Evolutionary conservation across 1,140 invertebrate genomes (phyloP), one percentile per base, ranked within the genome.

Genomic region (Palaemon carinicauda): DNA sequence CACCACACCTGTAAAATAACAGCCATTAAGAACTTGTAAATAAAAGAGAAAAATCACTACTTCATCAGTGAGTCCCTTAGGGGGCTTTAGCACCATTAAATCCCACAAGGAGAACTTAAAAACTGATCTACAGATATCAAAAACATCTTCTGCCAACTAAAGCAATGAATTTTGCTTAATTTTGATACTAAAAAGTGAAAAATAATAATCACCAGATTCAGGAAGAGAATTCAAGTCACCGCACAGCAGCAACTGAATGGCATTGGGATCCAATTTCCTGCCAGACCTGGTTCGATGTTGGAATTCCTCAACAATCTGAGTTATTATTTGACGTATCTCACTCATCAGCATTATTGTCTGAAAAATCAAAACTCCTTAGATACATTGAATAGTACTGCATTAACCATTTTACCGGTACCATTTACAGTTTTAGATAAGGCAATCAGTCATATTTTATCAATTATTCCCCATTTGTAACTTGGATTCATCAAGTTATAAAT

Each of bases 311-410:
- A 82, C 79, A 27, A 82, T 88, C 50, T 88, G 81, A 24, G 52
- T 21, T 19, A 87, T 65, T 53, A 89, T 86, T 82, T 88, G 89
- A 29, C 92, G 91, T 15, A 95, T 90, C 92, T 99, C 98, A 91
- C 98, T 96, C 92, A 97, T 96, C 87, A 99, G 92, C 98, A 99
- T 99, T 97, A 99, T 99, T 19, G 97, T 99, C 92, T 99, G 99
- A 14, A 29, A 24, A 17, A 41, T 7, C 1, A 41, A n/a, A 41
- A 41, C 41, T 41, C 41, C 7, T 41, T 41, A 41, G 41, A 41
- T 12, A 41, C 41, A 41, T 4, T 41, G 15, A 15, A 52, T 21
- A 52, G n/a, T 4, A 75, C 3, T 12, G 31, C 7, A 17, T 41
- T 75, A 14, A 27, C 5, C 29, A 69, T n/a, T n/a, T n/a, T n/a